Conservation (phyloP, 1,140 invertebrate species). For the Pseudachorutes palmiensis region DNA sequence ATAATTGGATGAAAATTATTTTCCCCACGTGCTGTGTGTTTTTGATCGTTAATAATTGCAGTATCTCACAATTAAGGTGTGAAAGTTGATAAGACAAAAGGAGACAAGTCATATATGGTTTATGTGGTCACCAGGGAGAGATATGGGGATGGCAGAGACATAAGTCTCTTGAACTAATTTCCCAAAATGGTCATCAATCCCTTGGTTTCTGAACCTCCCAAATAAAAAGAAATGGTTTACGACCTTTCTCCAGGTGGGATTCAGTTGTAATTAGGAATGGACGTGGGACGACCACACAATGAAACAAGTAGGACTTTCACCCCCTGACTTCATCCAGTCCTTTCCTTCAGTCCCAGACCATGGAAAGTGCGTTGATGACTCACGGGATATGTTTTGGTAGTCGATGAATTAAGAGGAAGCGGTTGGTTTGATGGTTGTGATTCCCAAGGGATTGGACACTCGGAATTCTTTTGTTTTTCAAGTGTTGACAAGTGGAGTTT, state of each 20-base stretch:
- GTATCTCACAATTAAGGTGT: too few species aligned
- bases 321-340: neutral
- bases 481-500: conserved; percentile 9
- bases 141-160: neutral
- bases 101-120: too few species aligned
- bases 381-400: neutral
- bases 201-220: neutral
- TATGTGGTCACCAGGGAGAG: neutral
- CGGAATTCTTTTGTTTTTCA: neutral
- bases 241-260: neutral
- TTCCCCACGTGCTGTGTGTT: too few species aligned
- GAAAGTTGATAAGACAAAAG: too few species aligned
- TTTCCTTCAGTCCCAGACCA: too few species aligned
- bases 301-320: neutral
- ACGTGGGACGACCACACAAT: too few species aligned
- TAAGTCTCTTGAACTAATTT: neutral
- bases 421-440: neutral
- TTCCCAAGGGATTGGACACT: neutral
- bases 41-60: too few species aligned
- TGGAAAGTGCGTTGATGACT: neutral
- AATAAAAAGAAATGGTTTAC: conserved; percentile 8
- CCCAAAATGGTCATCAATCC: conserved; percentile 11
- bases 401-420: neutral
- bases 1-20: too few species aligned
- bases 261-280: too few species aligned